Base-by-base conservation (phyloP, 2,888 invertebrate species). In the Melieria picta region DNA sequence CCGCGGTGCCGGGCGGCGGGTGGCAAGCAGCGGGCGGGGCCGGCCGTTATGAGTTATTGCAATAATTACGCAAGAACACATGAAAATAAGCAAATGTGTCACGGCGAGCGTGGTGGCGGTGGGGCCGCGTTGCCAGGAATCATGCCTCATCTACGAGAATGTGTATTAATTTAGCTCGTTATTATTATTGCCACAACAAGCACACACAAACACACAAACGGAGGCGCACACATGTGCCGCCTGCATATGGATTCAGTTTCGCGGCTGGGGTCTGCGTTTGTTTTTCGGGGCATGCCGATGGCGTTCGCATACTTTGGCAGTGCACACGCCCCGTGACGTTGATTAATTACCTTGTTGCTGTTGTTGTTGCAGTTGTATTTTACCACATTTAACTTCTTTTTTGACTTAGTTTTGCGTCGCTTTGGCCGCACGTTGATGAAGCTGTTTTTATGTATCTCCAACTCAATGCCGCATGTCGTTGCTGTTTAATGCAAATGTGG, bases 271-370 rank as follows among this genome's bases (percentile, higher is more conserved):
- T 63, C 48, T 45, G 16, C 42, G 7, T 10, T 30, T 47, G 13
- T 66, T 66, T 66, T 66, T 66, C 60, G 13, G 58, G 30, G 60
- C 58, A 58, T 43, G 6, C n/a, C 58, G 58, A 11, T 58, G 58
- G 58, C 67, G 46, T 61, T 62, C 30, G 55, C 55, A 62, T 69
- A 63, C 61, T 62, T 63, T n/a, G 16, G 16, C 13, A 69, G 46
- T 57, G 81, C 80, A 83, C 83, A 84, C 83, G 84, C 82, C 82
- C 83, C 81, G 78, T 83, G 83, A 83, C 82, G 82, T 83, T 83
- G 83, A 83, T 83, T 83, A 83, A 83, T 83, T 83, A 84, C 83
- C 84, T 75, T 72, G 74, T 67, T 73, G 75, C 71, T 72, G 71
- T 74, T 74, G 73, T 72, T 73, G 66, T 73, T 74, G 72, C 73